phyloP scores from a whole-genome alignment of 2,113 vertebrate species.

The Platichthys stellatus region DNA sequence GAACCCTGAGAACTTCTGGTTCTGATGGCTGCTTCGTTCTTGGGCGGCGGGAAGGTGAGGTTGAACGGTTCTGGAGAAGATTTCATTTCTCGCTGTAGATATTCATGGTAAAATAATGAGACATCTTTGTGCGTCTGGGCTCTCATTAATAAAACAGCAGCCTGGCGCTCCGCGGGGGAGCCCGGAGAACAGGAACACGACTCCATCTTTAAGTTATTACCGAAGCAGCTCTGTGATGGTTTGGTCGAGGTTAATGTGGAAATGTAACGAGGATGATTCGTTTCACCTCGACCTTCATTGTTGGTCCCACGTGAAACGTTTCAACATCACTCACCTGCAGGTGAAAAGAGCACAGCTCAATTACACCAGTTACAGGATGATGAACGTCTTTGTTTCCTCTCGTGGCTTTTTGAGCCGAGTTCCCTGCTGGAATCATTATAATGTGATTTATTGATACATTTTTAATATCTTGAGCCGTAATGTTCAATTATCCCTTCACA shows the following conservation, averaged over 20 bases:
- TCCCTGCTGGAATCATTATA: too few species aligned
- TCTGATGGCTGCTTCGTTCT: conserved; percentile 43
- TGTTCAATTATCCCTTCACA: too few species aligned
- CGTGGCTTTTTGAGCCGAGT: too few species aligned
- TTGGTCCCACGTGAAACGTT: neutral
- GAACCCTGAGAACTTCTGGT: conserved; percentile 9
- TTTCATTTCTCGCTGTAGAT: neutral
- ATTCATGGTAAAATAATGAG: conserved; percentile 51
- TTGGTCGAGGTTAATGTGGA: conserved; percentile 15
- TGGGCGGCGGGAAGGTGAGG: conserved; percentile 19
- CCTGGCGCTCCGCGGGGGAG: neutral
- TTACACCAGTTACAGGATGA: too few species aligned
- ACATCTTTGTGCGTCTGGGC: conserved; percentile 26
- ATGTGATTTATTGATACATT: too few species aligned
- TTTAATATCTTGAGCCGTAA: too few species aligned
- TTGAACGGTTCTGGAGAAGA: conserved; percentile 11
- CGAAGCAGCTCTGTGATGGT: neutral
- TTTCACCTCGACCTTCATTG: conserved; percentile 15
- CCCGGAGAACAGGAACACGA: neutral
- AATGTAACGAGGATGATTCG: conserved; percentile 7
- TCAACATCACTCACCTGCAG: neutral
- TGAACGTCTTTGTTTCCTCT: too few species aligned
- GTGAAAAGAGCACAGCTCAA: too few species aligned
- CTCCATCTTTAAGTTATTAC: conserved; percentile 16
- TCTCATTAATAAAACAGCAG: conserved; percentile 39